Evolutionary conservation across 2,797 vertebrate genomes (phyloP).

Genomic region (Silurus lanzhouensis): DNA sequence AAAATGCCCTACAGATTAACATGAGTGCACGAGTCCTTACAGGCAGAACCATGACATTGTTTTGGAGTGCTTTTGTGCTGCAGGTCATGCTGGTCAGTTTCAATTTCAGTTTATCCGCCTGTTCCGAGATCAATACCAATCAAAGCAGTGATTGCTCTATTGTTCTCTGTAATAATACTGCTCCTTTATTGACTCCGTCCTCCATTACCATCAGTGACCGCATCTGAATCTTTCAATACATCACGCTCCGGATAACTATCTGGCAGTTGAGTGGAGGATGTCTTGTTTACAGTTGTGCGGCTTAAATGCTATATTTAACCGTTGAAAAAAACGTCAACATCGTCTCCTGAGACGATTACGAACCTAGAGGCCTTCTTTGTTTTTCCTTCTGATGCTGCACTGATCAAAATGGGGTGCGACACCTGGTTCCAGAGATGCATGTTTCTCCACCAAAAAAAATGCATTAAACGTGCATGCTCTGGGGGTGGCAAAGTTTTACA

Average conservation of each 20-base stretch:
- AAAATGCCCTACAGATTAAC: conserved; percentile 50
- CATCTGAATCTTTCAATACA: conserved; percentile 52
- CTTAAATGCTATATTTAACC: conserved; percentile 43
- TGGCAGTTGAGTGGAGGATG: conserved; percentile 45
- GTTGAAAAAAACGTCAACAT: conserved; percentile 41
- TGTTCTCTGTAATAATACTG: conserved; percentile 65
- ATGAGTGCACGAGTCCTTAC: conserved; percentile 29
- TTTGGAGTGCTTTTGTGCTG: conserved; percentile 37
- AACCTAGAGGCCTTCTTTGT: not conserved
- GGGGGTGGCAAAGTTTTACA: conserved; percentile 1
- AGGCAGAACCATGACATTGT: conserved; percentile 44
- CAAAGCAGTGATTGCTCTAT: conserved; percentile 74
- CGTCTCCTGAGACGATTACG: conserved; percentile 10
- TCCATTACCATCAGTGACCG: conserved; percentile 54
- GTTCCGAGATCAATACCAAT: conserved; percentile 74
- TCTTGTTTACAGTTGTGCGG: conserved; percentile 45
- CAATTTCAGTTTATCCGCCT: conserved; percentile 52
- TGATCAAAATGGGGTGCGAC: not conserved
- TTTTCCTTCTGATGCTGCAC: not conserved
- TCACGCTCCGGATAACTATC: conserved; percentile 45
- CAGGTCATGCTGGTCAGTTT: conserved; percentile 54
- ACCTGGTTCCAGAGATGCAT: conserved; percentile 8
- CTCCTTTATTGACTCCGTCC: conserved; percentile 55
- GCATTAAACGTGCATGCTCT: not conserved
- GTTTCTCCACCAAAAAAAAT: conserved; percentile 11